Base-by-base conservation (phyloP, 2,113 vertebrate genomes). In the Hippolais icterina region DNA sequence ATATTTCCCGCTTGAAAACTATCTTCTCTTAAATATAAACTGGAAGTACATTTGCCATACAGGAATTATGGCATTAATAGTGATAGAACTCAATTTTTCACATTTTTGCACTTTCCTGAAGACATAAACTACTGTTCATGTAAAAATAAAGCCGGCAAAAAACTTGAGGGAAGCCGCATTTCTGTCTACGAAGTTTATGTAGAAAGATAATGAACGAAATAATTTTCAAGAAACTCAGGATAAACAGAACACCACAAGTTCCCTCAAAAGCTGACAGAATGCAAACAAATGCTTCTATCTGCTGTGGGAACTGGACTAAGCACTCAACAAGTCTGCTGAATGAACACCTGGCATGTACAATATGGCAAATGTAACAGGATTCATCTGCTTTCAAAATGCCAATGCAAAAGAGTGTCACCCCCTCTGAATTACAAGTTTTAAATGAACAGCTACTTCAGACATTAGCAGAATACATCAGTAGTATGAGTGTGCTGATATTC, bases 91-190 rank as follows among this genome's bases (percentile, higher is more conserved):
- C 17, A 8, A 37, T 49, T 81, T 82, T 72, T 72, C 33, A 49
- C 8, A 28, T 53, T 84, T 75, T 85, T 49, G 31, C 11, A 27
- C 63, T 70, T 87, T 61, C 23, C 61, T 61, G 42, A 57, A 79
- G 35, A 65, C 70, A 74, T 9, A 33, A 79, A 50, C 15, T 57
- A 80, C 53, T 1, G 3, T 35, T 86, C 6, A 15, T 33, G 12
- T 77, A 46, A 68, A 92, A 89, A 68, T 37, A 89, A 76, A n/a
- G 44, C 24, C 72, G 21, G 57, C 28, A 83, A 56, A 93, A 90
- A 70, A 50, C 25, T 42, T 27, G 15, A 52, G 18, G 41, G 44
- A 47, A 86, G 59, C 42, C 59, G 1, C 56, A 65, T 64, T 89
- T 89, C 4, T 3, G 27, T 35, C 52, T 59, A 24, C 39, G 47